Evolutionary conservation across 2,888 invertebrate genomes (phyloP).

Genomic region (Synanthedon myopaeformis): DNA sequence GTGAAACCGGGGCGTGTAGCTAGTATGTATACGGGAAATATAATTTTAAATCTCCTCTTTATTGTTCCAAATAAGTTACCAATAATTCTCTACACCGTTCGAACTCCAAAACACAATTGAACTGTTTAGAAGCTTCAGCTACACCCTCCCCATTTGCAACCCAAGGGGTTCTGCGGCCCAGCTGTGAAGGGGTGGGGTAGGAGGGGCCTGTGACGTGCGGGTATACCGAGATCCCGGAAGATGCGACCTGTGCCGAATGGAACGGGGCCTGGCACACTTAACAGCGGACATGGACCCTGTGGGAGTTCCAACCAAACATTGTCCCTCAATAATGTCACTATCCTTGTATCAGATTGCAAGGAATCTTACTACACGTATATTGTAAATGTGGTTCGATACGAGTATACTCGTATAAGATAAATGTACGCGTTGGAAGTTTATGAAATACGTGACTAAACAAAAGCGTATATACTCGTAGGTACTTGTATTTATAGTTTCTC

Average conservation of each 20-base stretch:
- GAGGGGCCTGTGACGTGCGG: conserved; percentile 7
- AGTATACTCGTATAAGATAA: neutral
- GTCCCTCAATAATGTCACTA: too few relatives aligned
- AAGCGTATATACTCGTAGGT: too few relatives aligned
- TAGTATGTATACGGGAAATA: neutral
- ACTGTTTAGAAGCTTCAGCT: neutral
- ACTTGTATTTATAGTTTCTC: too few relatives aligned
- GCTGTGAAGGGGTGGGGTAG: conserved; percentile 22
- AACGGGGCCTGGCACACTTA: conserved; percentile 12
- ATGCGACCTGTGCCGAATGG: conserved; percentile 39
- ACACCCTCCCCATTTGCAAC: conserved; percentile 44
- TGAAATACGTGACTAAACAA: neutral
- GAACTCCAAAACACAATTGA: neutral
- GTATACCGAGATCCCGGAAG: conserved; percentile 27
- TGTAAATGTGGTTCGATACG: neutral
- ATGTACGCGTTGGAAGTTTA: neutral
- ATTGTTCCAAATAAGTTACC: too few relatives aligned
- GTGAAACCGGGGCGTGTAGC: too few relatives aligned
- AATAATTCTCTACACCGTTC: too few relatives aligned
- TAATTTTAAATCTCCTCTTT: neutral
- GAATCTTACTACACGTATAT: neutral
- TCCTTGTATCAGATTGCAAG: neutral
- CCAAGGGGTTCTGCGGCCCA: conserved; percentile 55
- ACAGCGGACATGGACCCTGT: neutral
- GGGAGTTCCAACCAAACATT: neutral